Percentiles rank a stretch among this genome's conserved stretches.
Conservation (phyloP, 2,888 invertebrate species). For the Rotaria magnacalcarata region DNA sequence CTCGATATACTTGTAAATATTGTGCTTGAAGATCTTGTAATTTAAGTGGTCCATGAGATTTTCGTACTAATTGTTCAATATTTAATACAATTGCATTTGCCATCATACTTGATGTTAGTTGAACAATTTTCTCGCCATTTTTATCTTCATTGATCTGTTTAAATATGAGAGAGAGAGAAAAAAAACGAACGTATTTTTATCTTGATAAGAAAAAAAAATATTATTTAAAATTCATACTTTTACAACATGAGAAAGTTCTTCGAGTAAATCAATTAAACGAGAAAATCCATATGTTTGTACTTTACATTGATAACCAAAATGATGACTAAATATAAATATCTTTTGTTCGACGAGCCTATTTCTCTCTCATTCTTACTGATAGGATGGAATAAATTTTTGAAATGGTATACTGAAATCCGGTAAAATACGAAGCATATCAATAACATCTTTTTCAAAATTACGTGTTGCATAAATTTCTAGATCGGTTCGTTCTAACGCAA, state of each 20-base stretch:
- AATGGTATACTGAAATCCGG: slow-evolving; percentile 81
- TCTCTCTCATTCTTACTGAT: slow-evolving; percentile 63
- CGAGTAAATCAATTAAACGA: slow-evolving; percentile 84
- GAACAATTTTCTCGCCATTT: slow-evolving; percentile 36
- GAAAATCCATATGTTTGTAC: slow-evolving; percentile 87
- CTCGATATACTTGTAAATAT: slow-evolving; percentile 33
- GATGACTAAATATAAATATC: slow-evolving; percentile 63
- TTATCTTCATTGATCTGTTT: slow-evolving; percentile 24
- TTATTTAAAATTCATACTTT: not conserved
- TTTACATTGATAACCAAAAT: slow-evolving; percentile 83
- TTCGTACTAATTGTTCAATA: slow-evolving; percentile 19
- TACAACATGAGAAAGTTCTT: slow-evolving; percentile 56
- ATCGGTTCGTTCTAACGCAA: slow-evolving; percentile 9
- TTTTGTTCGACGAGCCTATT: not conserved
- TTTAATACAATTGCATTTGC: slow-evolving; percentile 6
- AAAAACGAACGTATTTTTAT: not conserved
- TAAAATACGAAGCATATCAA: slow-evolving; percentile 78
- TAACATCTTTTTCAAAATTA: slow-evolving; percentile 73
- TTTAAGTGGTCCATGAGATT: not conserved
- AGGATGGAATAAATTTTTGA: slow-evolving; percentile 86
- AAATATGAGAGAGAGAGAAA: too few species aligned
- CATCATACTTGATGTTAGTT: not conserved
- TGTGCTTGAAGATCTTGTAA: slow-evolving; percentile 30
- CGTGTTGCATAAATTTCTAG: slow-evolving; percentile 23
- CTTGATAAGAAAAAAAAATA: not conserved